Conservation (phyloP, 2,888 invertebrate species). For the Conus canariensis region DNA sequence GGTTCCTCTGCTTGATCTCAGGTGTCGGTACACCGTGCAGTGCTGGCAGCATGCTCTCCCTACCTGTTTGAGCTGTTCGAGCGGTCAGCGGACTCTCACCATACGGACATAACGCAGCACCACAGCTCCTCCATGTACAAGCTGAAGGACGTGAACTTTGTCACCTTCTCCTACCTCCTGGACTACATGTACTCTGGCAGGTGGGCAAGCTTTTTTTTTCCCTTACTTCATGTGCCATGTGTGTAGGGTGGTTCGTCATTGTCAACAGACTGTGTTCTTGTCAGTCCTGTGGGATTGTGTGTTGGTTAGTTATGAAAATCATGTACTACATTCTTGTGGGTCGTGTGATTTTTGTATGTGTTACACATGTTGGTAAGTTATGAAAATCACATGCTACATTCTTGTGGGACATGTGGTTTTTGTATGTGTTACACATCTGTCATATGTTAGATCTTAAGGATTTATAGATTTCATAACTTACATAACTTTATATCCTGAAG, state of each 20-base stretch:
- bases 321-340: too few relatives aligned
- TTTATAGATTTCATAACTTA: too few relatives aligned
- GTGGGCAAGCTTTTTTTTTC: constrained; percentile 22
- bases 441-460: too few relatives aligned
- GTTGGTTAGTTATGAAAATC: neutral
- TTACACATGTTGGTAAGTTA: neutral
- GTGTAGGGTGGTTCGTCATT: neutral
- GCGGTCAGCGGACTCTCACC: constrained; percentile 79
- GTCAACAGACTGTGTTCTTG: too few relatives aligned
- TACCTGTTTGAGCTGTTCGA: constrained; percentile 87
- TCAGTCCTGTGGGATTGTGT: too few relatives aligned
- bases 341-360: neutral
- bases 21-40: constrained; percentile 86
- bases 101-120: constrained; percentile 69
- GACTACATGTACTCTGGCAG: constrained; percentile 91
- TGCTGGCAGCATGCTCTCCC: constrained; percentile 88
- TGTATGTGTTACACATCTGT: too few relatives aligned
- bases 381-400: neutral
- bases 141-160: constrained; percentile 84
- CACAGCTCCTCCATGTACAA: constrained; percentile 80
- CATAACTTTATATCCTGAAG: too few relatives aligned
- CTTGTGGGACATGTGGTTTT: too few relatives aligned
- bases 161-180: constrained; percentile 87
- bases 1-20: neutral
- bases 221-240: neutral